Evolutionary conservation across 2,888 invertebrate genomes (phyloP).

Genomic region (Ischnus inquisitorius): DNA sequence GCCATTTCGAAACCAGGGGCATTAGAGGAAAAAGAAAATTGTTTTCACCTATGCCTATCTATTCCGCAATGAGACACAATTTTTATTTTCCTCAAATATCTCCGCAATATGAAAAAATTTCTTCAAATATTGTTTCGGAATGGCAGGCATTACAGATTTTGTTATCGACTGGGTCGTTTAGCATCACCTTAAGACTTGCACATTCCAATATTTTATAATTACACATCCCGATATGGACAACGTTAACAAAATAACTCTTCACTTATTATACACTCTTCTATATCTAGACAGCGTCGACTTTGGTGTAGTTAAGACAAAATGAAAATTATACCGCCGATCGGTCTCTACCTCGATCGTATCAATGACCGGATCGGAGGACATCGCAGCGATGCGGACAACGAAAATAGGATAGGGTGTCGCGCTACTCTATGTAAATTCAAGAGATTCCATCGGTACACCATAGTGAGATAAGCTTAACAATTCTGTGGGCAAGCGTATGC

Average conservation of each 20-base stretch:
- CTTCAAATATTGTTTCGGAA: too few species aligned
- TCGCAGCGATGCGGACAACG: conserved; percentile 12
- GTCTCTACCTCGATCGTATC: background rate
- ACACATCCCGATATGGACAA: conserved; percentile 75
- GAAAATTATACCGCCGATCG: conserved; percentile 4
- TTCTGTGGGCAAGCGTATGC: background rate
- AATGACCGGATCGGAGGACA: background rate
- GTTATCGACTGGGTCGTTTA: too few species aligned
- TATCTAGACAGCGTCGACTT: conserved; percentile 69
- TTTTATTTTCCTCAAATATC: too few species aligned
- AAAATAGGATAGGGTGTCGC: conserved; percentile 24
- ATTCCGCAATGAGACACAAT: too few species aligned
- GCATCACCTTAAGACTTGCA: conserved; percentile 7
- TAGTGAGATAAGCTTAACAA: background rate
- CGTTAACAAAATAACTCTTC: conserved; percentile 79
- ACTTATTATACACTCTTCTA: conserved; percentile 73
- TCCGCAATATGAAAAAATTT: too few species aligned
- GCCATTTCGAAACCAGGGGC: too few species aligned
- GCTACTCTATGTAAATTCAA: conserved; percentile 3
- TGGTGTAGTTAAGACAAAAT: background rate
- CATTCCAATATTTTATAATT: conserved; percentile 68
- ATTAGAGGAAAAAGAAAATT: too few species aligned
- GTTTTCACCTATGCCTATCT: too few species aligned
- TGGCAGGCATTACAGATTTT: too few species aligned
- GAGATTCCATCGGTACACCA: conserved; percentile 8